Conservation (phyloP, 2,113 vertebrate genomes). For the Elanoides forficatus region DNA sequence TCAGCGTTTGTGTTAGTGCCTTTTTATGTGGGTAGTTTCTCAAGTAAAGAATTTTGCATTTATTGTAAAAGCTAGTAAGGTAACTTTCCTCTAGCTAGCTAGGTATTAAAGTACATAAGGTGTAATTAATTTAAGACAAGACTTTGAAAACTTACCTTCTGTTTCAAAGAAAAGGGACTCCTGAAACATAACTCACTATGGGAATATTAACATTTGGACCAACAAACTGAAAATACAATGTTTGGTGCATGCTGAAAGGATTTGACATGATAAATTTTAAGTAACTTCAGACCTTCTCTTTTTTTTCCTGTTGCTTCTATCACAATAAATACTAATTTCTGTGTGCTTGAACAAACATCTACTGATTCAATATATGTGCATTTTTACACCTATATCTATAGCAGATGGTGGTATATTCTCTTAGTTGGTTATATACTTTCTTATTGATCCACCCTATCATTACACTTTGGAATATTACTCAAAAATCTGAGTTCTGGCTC, state of each 20-base stretch:
- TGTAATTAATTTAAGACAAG: background rate
- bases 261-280: background rate
- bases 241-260: background rate
- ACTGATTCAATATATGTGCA: background rate
- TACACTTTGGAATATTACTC: background rate
- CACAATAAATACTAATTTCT: background rate
- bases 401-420: background rate
- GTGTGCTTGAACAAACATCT: background rate
- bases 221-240: background rate
- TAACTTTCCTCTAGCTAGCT: background rate
- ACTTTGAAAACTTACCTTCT: background rate
- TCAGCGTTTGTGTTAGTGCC: conserved; percentile 31
- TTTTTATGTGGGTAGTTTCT: conserved; percentile 34
- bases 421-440: background rate
- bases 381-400: background rate
- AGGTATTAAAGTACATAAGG: background rate
- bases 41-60: background rate
- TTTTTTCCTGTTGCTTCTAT: background rate
- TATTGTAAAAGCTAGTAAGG: conserved; percentile 24
- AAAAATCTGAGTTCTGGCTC: background rate
- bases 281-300: background rate
- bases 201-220: background rate
- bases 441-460: background rate
- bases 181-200: background rate
- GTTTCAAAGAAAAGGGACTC: background rate